phyloP scores from a whole-genome alignment of 2,113 vertebrate species.

The Eurypyga helias region DNA sequence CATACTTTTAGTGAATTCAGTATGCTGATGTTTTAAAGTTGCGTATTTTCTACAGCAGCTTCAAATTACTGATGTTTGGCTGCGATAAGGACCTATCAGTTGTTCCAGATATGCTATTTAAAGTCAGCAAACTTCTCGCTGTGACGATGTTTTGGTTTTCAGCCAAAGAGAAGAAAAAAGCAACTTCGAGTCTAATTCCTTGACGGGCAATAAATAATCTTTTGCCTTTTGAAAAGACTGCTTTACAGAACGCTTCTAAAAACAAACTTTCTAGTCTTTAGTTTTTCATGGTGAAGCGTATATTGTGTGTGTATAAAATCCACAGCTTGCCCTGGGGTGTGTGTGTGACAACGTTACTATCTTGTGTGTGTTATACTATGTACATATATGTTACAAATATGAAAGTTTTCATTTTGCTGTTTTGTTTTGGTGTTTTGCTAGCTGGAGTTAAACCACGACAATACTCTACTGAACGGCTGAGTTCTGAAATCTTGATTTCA shows the following conservation, averaged over 20 bases:
- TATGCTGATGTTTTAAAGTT: background rate
- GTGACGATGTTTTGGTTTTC: background rate
- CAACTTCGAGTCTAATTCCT: background rate
- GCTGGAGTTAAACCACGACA: too few species aligned
- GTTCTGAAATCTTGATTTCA: background rate
- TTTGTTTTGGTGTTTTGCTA: too few species aligned
- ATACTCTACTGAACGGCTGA: background rate
- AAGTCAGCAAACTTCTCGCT: background rate
- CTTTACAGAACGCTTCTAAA: background rate
- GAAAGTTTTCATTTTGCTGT: background rate
- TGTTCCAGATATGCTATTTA: background rate
- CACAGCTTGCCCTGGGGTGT: background rate
- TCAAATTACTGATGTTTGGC: conserved; percentile 24
- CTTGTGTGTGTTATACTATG: fast-evolving
- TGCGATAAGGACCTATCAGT: conserved; percentile 2
- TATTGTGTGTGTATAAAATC: background rate
- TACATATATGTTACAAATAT: background rate
- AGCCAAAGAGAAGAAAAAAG: background rate
- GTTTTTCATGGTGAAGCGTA: background rate
- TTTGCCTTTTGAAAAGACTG: background rate
- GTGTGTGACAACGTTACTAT: background rate
- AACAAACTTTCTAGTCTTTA: background rate
- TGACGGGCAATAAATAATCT: background rate
- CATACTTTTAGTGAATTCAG: fast-evolving
- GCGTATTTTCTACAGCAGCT: background rate